phyloP scores from a whole-genome alignment of 1,140 invertebrate genomes.

The Drosophila nasuta region DNA sequence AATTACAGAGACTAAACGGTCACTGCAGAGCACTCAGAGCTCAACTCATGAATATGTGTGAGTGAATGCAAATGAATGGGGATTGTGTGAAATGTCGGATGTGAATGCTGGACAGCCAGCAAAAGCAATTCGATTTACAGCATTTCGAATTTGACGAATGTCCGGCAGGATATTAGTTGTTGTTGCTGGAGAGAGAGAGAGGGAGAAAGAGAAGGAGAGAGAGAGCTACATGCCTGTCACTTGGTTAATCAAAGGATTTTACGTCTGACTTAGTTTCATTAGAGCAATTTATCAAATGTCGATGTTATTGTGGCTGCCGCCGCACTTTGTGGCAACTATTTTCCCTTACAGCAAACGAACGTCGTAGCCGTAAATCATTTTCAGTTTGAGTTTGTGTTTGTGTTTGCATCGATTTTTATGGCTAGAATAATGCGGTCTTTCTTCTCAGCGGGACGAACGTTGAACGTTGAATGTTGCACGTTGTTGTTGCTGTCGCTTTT shows the following conservation, averaged over 20 bases:
- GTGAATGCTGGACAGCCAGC: constrained; percentile 1
- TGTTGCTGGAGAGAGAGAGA: too few relatives aligned
- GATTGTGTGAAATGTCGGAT: neutral
- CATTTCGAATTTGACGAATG: constrained; percentile 47
- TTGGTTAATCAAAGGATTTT: constrained; percentile 77
- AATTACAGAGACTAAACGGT: constrained; percentile 28
- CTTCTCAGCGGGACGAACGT: constrained; percentile 1
- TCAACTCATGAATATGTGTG: constrained; percentile 30
- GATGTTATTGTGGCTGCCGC: constrained; percentile 30
- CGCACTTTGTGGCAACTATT: constrained; percentile 50
- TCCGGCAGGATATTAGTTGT: constrained; percentile 10
- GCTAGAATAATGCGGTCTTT: constrained; percentile 18
- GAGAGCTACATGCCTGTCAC: constrained; percentile 16
- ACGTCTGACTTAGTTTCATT: constrained; percentile 74
- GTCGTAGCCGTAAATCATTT: constrained; percentile 54
- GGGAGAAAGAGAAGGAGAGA: too few relatives aligned
- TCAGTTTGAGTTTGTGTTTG: constrained; percentile 6
- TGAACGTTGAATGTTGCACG: constrained; percentile 8
- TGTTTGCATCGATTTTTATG: constrained; percentile 46
- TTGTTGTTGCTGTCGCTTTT: constrained; percentile 5
- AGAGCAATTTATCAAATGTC: constrained; percentile 74
- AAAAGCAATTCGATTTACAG: constrained; percentile 14
- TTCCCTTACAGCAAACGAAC: constrained; percentile 3
- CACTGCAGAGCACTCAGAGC: constrained; percentile 14
- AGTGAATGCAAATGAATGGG: constrained; percentile 9